Evolutionary conservation across 2,888 invertebrate species (phyloP), one percentile per base, ranked within the genome.

Genomic region (Epirrita christyi): DNA sequence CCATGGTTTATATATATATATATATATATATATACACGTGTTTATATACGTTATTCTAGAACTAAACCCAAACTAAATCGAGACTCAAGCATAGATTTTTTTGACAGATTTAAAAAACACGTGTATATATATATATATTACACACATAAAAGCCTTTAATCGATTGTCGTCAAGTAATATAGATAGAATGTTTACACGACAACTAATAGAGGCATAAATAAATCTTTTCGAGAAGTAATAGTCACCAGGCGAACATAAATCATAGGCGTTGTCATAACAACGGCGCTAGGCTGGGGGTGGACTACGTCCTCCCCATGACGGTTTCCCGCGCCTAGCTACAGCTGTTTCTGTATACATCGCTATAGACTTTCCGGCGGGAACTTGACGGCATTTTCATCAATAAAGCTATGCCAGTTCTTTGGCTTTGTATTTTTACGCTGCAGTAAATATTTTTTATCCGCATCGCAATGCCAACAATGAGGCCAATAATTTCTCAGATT

Each of bases 241-340:
- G 80, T 81, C 79, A 85, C 84, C 71, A 81, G 79, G 81, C 75
- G 65, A 70, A 71, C 80, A 88, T 85, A 83, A 87, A 85, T 84
- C 84, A 83, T 73, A 68, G 71, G 75, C 71, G 87, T 87, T 78
- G 76, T 79, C 81, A 83, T 81, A 81, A 83, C 82, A 82, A 84
- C 83, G 74, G 71, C 63, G 75, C 73, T 69, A 71, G 72, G 73
- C 67, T 70, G 64, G 75, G 85, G 84, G 79, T 73, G 72, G 77
- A 70, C 71, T 66, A 2, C 64, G 70, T 71, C 4, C 73, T 68
- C 72, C 73, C 70, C 66, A 67, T 72, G 72, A 70, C 73, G 71
- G 75, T 86, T 85, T 83, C 81, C 82, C 82, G 80, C 80, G 80
- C 80, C 77, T 73, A 71, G 62, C 72, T 80, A 80, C 84, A 83